Percentiles rank a stretch among this genome's conserved stretches.
Conservation (phyloP, 2,797 vertebrate species). For the Pangasius macronema region DNA sequence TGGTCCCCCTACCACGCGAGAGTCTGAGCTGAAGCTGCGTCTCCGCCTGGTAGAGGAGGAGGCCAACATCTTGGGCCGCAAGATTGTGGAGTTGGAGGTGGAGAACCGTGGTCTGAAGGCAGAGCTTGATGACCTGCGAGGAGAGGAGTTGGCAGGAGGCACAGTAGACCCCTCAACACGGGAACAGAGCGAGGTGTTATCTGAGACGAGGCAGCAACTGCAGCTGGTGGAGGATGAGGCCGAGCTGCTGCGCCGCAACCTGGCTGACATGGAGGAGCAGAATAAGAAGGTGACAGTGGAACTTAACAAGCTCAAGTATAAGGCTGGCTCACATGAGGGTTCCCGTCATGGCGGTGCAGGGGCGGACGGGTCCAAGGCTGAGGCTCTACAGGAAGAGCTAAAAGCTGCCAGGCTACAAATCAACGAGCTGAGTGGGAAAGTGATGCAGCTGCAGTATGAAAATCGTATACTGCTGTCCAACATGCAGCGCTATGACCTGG, state of each 20-base stretch:
- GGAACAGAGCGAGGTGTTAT: slow-evolving; percentile 90
- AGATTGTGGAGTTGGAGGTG: slow-evolving; percentile 97
- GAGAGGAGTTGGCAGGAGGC: slow-evolving; percentile 86
- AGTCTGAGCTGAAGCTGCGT: slow-evolving; percentile 94
- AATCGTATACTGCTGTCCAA: slow-evolving; percentile 97
- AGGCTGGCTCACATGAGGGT: slow-evolving; percentile 88
- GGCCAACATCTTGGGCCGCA: slow-evolving; percentile 96
- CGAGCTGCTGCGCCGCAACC: slow-evolving; percentile 90
- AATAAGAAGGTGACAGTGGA: slow-evolving; percentile 92
- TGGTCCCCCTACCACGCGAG: slow-evolving; percentile 92
- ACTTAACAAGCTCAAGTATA: slow-evolving; percentile 96
- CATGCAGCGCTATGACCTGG: slow-evolving; percentile 98
- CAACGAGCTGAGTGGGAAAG: slow-evolving; percentile 96
- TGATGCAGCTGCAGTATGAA: slow-evolving; percentile 99
- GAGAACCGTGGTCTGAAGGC: slow-evolving; percentile 97
- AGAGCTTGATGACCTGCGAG: slow-evolving; percentile 93
- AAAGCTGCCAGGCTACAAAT: slow-evolving; percentile 94
- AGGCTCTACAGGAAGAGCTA: slow-evolving; percentile 93
- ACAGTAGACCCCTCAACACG: slow-evolving; percentile 81
- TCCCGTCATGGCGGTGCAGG: slow-evolving; percentile 83
- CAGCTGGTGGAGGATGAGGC: slow-evolving; percentile 98
- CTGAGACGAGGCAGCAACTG: slow-evolving; percentile 93
- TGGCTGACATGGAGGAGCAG: slow-evolving; percentile 94
- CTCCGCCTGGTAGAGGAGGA: slow-evolving; percentile 95
- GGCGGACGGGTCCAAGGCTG: slow-evolving; percentile 83